Conservation (phyloP, 2,797 vertebrate species). For the Sebastes hopkinsi region DNA sequence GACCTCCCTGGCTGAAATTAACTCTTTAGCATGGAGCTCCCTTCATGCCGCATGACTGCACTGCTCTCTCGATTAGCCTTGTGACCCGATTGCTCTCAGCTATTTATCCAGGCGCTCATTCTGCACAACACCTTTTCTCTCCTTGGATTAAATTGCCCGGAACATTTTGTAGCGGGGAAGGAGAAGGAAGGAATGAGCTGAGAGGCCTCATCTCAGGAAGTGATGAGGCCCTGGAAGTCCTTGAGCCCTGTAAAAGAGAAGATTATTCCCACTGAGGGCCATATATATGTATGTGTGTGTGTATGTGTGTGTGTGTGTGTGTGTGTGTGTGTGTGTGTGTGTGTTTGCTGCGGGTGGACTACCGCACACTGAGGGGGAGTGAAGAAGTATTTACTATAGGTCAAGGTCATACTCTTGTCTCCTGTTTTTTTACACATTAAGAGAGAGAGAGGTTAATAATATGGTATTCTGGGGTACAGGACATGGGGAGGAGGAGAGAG, state of each 20-base stretch:
- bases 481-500: neutral
- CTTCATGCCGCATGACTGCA: slow-evolving; percentile 13
- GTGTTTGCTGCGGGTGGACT: neutral
- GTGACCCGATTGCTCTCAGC: slow-evolving; percentile 37
- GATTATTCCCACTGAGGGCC: slow-evolving; percentile 18
- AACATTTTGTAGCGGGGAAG: slow-evolving; percentile 28
- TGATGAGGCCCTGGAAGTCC: slow-evolving; percentile 44
- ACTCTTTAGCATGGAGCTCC: slow-evolving; percentile 33
- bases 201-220: slow-evolving; percentile 32
- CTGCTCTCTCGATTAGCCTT: slow-evolving; percentile 50
- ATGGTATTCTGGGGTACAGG: neutral
- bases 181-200: neutral
- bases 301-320: neutral
- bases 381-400: slow-evolving; percentile 13
- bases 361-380: neutral
- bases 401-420: slow-evolving; percentile 3
- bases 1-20: slow-evolving; percentile 31
- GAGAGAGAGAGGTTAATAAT: slow-evolving; percentile 3
- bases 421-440: neutral
- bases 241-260: slow-evolving; percentile 48
- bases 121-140: slow-evolving; percentile 46
- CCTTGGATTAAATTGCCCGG: slow-evolving; percentile 56
- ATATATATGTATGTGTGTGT: neutral
- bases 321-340: neutral
- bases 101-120: slow-evolving; percentile 51